Evolutionary conservation across 2,797 vertebrate genomes (phyloP).

Genomic region (Trachops cirrhosus): DNA sequence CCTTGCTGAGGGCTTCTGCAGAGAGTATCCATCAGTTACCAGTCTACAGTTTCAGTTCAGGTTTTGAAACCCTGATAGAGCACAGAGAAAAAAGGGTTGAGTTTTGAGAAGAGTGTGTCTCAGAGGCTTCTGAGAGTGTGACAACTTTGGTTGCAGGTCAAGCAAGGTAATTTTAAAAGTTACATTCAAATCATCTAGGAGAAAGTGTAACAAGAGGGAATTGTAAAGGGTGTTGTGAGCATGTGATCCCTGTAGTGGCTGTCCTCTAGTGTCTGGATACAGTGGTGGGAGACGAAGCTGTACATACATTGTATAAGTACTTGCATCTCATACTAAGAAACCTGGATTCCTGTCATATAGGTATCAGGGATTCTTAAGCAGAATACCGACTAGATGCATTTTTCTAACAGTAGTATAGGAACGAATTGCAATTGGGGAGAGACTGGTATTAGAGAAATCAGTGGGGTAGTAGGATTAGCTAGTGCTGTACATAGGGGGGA

Average conservation of each 20-base stretch:
- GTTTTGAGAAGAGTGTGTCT: not conserved
- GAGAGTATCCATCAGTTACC: not conserved
- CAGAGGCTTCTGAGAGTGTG: not conserved
- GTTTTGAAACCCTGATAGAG: constrained; percentile 12
- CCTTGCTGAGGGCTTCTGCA: not conserved
- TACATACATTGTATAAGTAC: not conserved
- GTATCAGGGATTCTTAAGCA: not conserved
- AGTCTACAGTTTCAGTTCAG: not conserved
- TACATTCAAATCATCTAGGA: not conserved
- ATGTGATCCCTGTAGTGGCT: not conserved
- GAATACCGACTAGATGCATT: not conserved
- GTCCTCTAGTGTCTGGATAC: not conserved
- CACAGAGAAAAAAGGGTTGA: not conserved
- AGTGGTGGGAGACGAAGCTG: not conserved
- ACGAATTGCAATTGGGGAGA: not conserved
- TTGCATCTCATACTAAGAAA: not conserved
- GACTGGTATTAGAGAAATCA: not conserved
- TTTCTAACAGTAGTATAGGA: not conserved
- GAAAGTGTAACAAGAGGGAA: not conserved
- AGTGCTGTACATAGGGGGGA: not conserved
- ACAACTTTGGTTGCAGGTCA: not conserved
- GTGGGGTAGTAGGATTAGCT: not conserved
- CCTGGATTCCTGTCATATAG: not conserved
- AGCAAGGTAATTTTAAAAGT: not conserved
- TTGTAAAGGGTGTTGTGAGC: not conserved